A percentile compares a stretch with the other conserved stretches of the same genome.
Evolutionary conservation across 2,797 vertebrate genomes (phyloP).

Genomic region (Vultur gryphus): DNA sequence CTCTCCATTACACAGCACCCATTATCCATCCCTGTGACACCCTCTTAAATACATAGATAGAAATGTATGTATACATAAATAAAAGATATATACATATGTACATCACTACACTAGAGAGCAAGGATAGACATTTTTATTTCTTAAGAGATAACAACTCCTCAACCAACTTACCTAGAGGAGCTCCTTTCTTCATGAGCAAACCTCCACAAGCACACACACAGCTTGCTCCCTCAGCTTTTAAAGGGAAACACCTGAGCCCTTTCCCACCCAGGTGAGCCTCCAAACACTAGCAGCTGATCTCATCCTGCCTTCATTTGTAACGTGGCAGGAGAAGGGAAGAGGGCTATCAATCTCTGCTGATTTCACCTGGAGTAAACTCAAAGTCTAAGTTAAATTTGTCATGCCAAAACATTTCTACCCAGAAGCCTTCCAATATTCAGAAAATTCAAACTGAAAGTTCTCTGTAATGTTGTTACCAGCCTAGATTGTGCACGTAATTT

Average conservation of each 20-base stretch:
- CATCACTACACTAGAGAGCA: neutral
- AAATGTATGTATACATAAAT: rapidly evolving
- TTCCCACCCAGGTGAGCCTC: neutral
- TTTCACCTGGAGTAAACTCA: neutral
- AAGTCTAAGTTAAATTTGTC: neutral
- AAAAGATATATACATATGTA: rapidly evolving
- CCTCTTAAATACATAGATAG: neutral
- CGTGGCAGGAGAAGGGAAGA: neutral
- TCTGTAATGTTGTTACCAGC: neutral
- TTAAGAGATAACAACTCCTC: neutral
- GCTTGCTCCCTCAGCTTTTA: neutral
- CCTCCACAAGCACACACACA: rapidly evolving
- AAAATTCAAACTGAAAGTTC: neutral
- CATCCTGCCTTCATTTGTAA: neutral
- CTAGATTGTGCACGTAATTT: neutral
- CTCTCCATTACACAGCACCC: neutral
- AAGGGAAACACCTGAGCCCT: neutral
- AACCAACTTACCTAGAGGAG: rapidly evolving
- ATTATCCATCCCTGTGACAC: rapidly evolving
- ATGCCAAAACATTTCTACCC: neutral
- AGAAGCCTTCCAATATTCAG: neutral
- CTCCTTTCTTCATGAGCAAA: rapidly evolving
- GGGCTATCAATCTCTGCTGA: neutral
- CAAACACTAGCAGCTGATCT: neutral
- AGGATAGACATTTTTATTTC: neutral